Conservation (phyloP, 2,888 invertebrate genomes). For the Nomada fucata region DNA sequence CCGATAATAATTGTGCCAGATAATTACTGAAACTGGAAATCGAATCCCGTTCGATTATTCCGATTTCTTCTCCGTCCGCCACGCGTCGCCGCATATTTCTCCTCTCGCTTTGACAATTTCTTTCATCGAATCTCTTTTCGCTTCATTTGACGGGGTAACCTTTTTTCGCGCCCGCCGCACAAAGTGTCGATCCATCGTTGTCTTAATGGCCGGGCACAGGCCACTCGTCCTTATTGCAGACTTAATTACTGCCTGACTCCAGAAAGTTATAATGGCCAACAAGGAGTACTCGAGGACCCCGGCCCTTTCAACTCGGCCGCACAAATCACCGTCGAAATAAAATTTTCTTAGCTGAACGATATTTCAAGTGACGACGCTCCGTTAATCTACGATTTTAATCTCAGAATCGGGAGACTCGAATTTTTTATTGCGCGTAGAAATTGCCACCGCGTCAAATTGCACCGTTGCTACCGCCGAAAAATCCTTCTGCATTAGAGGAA, state of each 20-base stretch:
- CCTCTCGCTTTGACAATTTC: constrained; percentile 80
- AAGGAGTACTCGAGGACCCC: constrained; percentile 75
- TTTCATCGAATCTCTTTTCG: constrained; percentile 82
- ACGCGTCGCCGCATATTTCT: constrained; percentile 35
- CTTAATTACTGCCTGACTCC: constrained; percentile 84
- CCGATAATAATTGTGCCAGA: constrained; percentile 81
- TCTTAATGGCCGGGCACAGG: constrained; percentile 81
- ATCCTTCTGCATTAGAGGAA: not conserved
- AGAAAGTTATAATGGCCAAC: constrained; percentile 83
- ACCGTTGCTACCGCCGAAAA: not conserved
- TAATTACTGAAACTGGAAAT: constrained; percentile 78
- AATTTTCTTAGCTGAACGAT: constrained; percentile 65
- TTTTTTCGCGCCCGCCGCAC: constrained; percentile 78
- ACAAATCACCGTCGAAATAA: constrained; percentile 74
- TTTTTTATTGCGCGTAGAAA: not conserved
- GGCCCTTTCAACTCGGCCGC: constrained; percentile 62
- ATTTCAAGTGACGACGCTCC: constrained; percentile 60
- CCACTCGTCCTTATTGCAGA: constrained; percentile 83
- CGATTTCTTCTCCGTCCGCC: constrained; percentile 37
- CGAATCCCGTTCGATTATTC: constrained; percentile 44
- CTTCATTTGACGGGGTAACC: constrained; percentile 82
- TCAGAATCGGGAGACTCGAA: not conserved
- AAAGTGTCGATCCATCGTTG: constrained; percentile 82
- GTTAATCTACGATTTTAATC: constrained; percentile 33
- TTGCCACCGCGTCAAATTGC: not conserved